Evolutionary conservation across 2,113 vertebrate genomes (phyloP).

Genomic region (Podarcis muralis): DNA sequence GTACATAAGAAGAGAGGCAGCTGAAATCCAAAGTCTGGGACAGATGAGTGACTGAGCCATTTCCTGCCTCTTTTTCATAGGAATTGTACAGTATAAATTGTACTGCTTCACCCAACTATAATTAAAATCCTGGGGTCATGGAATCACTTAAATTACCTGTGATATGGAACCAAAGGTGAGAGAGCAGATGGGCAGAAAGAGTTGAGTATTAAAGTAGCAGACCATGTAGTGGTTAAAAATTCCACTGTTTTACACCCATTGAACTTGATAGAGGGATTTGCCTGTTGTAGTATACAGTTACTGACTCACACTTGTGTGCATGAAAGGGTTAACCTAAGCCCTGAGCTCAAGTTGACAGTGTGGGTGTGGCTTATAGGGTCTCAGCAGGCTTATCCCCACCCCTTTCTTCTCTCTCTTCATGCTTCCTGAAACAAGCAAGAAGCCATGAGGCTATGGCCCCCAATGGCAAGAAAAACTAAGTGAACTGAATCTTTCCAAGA

Average conservation of each 20-base stretch:
- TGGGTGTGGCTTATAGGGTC: too few relatives aligned
- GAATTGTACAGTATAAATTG: neutral
- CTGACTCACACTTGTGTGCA: too few relatives aligned
- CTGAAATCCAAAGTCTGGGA: neutral
- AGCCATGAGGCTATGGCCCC: too few relatives aligned
- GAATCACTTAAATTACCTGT: neutral
- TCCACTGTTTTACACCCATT: slow-evolving; percentile 47
- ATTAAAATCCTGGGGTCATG: neutral
- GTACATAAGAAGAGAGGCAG: neutral
- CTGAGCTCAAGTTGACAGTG: too few relatives aligned
- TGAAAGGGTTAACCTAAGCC: too few relatives aligned
- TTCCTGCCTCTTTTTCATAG: neutral
- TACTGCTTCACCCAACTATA: neutral
- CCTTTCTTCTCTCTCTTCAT: too few relatives aligned
- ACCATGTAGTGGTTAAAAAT: fast-evolving
- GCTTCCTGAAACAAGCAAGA: too few relatives aligned
- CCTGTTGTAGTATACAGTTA: neutral
- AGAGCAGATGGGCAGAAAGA: neutral
- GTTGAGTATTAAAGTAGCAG: neutral
- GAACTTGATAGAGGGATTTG: slow-evolving; percentile 35
- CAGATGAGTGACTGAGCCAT: neutral
- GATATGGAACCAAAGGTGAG: neutral
- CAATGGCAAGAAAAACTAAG: too few relatives aligned
- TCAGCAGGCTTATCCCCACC: neutral
- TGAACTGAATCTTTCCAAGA: too few relatives aligned